phyloP scores from a whole-genome alignment of 2,797 vertebrate species.

The Chelonia mydas region DNA sequence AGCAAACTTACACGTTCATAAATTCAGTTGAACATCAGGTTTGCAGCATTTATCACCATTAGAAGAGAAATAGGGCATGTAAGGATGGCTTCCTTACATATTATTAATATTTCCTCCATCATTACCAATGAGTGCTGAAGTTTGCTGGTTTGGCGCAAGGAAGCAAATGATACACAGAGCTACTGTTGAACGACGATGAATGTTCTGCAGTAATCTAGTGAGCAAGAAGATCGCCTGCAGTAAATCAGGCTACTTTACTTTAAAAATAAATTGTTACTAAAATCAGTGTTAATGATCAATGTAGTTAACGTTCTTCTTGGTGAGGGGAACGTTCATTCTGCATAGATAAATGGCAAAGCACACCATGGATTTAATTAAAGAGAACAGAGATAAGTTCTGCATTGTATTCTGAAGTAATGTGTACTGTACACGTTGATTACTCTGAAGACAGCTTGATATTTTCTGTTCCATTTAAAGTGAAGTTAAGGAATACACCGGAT shows the following conservation, averaged over 20 bases:
- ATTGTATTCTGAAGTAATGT: slow-evolving; percentile 54
- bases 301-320: slow-evolving; percentile 44
- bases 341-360: slow-evolving; percentile 15
- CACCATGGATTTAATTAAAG: slow-evolving; percentile 69
- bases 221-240: neutral
- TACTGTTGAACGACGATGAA: neutral
- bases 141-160: slow-evolving; percentile 9
- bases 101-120: slow-evolving; percentile 52
- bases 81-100: slow-evolving; percentile 32
- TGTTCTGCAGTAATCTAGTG: neutral
- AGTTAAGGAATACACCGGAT: slow-evolving; percentile 61
- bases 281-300: slow-evolving; percentile 34
- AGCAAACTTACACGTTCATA: slow-evolving; percentile 43
- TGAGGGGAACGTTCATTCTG: slow-evolving; percentile 49
- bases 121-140: slow-evolving; percentile 15
- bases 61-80: slow-evolving; percentile 47
- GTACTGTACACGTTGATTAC: slow-evolving; percentile 68
- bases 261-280: slow-evolving; percentile 28
- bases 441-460: slow-evolving; percentile 60
- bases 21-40: slow-evolving; percentile 10
- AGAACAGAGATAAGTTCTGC: slow-evolving; percentile 51
- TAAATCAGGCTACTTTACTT: slow-evolving; percentile 28
- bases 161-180: neutral
- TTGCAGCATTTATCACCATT: slow-evolving; percentile 57
- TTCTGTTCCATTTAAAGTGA: slow-evolving; percentile 63